Evolutionary conservation across 2,888 invertebrate genomes (phyloP).

Genomic region (Elegia similella): DNA sequence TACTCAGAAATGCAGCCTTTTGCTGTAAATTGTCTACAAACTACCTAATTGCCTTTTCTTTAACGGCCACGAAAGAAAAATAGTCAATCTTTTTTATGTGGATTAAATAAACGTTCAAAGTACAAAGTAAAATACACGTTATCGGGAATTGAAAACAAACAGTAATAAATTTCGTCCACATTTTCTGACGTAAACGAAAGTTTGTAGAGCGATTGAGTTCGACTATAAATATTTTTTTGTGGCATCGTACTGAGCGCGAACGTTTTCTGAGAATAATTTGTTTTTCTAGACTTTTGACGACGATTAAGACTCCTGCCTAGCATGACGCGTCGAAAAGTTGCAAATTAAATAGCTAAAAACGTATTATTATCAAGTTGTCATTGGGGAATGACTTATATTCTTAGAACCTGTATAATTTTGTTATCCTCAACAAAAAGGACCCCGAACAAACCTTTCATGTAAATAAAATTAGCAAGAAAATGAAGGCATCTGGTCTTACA

Average conservation of each 20-base stretch:
- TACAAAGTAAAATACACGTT: background rate
- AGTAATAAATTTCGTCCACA: background rate
- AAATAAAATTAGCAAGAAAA: constrained; percentile 10
- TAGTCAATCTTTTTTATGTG: too few species aligned
- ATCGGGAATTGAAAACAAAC: background rate
- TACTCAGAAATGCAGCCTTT: too few species aligned
- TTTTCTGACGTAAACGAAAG: background rate
- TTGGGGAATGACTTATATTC: too few species aligned
- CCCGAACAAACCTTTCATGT: background rate
- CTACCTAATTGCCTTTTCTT: too few species aligned
- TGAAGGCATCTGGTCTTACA: background rate
- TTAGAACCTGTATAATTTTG: background rate
- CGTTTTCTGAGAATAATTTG: background rate
- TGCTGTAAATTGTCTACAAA: too few species aligned
- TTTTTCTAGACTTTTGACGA: background rate
- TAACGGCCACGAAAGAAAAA: too few species aligned
- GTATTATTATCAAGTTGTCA: too few species aligned
- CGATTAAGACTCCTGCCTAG: too few species aligned
- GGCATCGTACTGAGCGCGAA: background rate
- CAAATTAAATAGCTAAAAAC: too few species aligned
- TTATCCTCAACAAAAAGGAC: background rate
- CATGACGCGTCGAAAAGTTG: too few species aligned
- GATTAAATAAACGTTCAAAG: background rate
- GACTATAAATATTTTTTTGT: background rate
- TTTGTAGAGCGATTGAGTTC: background rate